Percentiles rank a stretch among this genome's conserved stretches.
phyloP scores from a whole-genome alignment of 2,113 vertebrate genomes.

The Thomomys bottae region DNA sequence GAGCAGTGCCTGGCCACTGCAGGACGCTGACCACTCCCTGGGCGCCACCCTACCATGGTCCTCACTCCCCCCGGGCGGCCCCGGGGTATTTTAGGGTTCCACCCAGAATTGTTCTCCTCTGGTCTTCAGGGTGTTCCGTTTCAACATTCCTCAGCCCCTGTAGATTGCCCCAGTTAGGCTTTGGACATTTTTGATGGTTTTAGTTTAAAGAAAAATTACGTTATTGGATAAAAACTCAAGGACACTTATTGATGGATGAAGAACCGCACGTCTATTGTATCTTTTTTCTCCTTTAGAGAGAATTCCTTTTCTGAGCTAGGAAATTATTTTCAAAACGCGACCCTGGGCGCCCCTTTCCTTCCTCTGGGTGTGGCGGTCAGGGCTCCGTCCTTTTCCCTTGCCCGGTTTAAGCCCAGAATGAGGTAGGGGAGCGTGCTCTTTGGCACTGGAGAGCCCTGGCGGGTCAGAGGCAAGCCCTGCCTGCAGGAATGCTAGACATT shows the following conservation, averaged over 20 bases:
- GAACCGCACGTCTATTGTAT: neutral
- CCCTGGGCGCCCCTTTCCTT: neutral
- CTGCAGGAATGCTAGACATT: slow-evolving; percentile 76
- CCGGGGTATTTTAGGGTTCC: neutral
- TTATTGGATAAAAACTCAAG: neutral
- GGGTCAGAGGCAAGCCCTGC: slow-evolving; percentile 40
- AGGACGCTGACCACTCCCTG: neutral
- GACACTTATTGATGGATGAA: neutral
- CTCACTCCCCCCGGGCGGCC: neutral
- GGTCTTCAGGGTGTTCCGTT: slow-evolving; percentile 21
- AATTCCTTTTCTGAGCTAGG: neutral
- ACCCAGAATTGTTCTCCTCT: neutral
- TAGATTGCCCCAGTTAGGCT: neutral
- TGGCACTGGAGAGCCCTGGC: slow-evolving; percentile 61
- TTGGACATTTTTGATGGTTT: neutral
- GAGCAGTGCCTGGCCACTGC: neutral
- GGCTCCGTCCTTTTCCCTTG: neutral
- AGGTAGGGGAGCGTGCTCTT: slow-evolving; percentile 48
- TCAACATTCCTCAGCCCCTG: neutral
- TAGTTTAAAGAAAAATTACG: neutral
- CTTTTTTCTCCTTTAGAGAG: neutral
- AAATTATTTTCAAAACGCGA: neutral
- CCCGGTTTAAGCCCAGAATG: slow-evolving; percentile 57
- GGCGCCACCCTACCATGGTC: neutral
- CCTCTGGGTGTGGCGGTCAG: neutral